phyloP scores from a whole-genome alignment of 2,113 vertebrate species.

The Naja naja region DNA sequence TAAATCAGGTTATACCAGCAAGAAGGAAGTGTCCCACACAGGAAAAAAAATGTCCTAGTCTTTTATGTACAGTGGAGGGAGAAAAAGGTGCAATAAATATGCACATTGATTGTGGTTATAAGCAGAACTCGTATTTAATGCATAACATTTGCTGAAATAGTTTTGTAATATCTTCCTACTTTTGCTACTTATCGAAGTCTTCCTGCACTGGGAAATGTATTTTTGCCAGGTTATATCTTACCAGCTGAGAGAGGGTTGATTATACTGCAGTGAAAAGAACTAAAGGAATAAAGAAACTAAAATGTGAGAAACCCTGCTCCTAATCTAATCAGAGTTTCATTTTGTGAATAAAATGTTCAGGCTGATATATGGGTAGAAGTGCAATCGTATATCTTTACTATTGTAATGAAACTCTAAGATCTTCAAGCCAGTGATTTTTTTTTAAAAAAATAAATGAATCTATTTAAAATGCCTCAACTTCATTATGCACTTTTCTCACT shows the following conservation, averaged over 20 bases:
- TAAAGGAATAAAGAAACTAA: not conserved
- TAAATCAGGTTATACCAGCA: not conserved
- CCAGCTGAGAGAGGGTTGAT: not conserved
- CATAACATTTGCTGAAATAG: not conserved
- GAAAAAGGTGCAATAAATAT: not conserved
- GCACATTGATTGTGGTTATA: not conserved
- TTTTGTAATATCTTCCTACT: not conserved
- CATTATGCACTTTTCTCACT: not conserved
- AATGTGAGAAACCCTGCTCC: not conserved
- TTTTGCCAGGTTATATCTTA: not conserved
- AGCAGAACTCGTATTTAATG: not conserved
- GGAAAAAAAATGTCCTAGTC: not conserved
- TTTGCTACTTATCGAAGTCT: not conserved
- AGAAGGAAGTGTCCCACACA: not conserved
- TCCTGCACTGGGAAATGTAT: not conserved
- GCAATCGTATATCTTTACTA: not conserved
- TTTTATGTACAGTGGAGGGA: not conserved
- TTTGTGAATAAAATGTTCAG: slow-evolving; percentile 1
- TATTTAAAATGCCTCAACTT: not conserved
- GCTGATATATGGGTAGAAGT: not conserved
- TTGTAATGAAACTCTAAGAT: not conserved
- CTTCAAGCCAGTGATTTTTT: slow-evolving; percentile 10
- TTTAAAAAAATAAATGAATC: not conserved
- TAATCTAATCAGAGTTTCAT: not conserved
- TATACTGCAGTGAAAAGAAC: not conserved